A percentile compares a stretch with the other conserved stretches of the same genome.
Conservation (phyloP, 30 jellyfish, hydroid and myxozoan genomes). For the Turritopsis dohrnii region DNA sequence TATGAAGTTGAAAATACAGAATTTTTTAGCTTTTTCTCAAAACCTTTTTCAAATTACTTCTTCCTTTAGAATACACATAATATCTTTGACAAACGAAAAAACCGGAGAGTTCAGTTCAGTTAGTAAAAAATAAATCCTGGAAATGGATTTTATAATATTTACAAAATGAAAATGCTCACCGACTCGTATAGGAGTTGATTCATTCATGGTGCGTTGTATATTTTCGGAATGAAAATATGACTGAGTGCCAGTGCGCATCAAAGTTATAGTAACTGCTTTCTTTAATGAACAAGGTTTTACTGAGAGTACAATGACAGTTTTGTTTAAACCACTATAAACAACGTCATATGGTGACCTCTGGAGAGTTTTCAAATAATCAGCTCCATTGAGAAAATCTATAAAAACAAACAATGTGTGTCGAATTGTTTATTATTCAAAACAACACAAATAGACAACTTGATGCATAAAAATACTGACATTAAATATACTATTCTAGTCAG, state of each 20-base stretch:
- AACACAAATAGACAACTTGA: not conserved
- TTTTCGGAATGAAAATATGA: constrained; percentile 9
- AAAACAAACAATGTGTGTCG: not conserved
- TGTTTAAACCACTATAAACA: constrained; percentile 11
- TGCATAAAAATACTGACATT: no score
- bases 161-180: not conserved
- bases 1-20: no score
- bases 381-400: not conserved
- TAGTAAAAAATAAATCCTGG: no score
- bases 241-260: constrained; percentile 21
- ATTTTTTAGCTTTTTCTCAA: no score
- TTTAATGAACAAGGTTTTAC: constrained; percentile 15
- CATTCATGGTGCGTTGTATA: not conserved
- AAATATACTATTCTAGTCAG: no score
- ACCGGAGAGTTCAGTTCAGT: no score
- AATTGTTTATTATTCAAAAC: no score
- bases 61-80: no score
- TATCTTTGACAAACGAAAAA: no score
- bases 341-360: constrained; percentile 4
- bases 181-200: not conserved
- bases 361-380: not conserved
- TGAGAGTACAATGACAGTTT: constrained; percentile 9
- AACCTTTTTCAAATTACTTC: no score
- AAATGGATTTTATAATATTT: no score
- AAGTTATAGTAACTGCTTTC: not conserved